Base-by-base conservation (phyloP, 2,113 vertebrate species). In the Pygoscelis adeliae region DNA sequence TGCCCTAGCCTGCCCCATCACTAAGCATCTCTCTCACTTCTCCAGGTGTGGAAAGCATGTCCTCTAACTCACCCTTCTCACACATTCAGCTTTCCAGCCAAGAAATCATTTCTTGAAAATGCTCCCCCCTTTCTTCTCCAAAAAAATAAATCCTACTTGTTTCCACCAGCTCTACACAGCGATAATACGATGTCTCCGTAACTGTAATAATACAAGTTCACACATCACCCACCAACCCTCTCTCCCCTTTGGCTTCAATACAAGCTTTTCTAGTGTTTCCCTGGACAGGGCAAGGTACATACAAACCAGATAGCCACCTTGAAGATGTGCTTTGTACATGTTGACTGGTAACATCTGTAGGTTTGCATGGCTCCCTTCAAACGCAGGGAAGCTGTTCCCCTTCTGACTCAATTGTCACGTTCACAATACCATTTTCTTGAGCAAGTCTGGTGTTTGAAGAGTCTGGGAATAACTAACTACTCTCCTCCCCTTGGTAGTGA, bases 221-320 rank as follows among this genome's bases (percentile, higher is more conserved):
- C 11, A 40, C 4, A 3, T 65, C 50, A 56, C 16, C 25, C 1
- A 0, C 16, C 55, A 66, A 5, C 11, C 3, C 49, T n/a, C 59
- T 29, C 44, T 73, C n/a, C 36, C 34, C 27, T 83, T 25, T 50
- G 40, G n/a, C 61, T 70, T 32, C 32, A 61, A 42, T 78, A 55
- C 16, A 86, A 79, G 20, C 2, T 40, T 59, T 86, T 59, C 66
- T 29, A 38, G 21, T 44, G 17, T 53, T 63, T 83, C 20, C 20
- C 46, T 50, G 36, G 20, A 17, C 36, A 36, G 22, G 10, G 40
- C 27, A 83, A 56, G 10, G 11, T 30, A 87, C 5, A 34, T 19
- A 38, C 74, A 82, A 90, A 55, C 13, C 53, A 7, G 1, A n/a
- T 1, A 38, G 59, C 17, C 53, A 73, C 53, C 17, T 14, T 59